These are phyloP conservation scores for Diloba caeruleocephala DNA, from an alignment of 2,888 invertebrate genomes.

Conservation along the genomic window DNA sequence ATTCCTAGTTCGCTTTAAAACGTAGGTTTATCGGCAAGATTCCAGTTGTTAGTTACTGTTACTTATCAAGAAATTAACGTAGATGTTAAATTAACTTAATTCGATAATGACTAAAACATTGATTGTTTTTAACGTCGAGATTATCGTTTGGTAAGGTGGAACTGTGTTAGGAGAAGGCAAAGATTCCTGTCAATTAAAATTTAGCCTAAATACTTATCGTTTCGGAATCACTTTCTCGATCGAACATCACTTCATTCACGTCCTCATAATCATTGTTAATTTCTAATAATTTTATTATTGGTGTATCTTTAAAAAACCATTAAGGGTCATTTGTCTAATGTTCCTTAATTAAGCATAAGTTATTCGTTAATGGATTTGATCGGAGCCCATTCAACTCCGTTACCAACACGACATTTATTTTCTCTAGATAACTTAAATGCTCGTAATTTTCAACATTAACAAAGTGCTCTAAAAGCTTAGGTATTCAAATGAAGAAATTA, in stretches of 20 bases:
- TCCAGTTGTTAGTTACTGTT: constrained; percentile 85
- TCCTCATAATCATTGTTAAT: constrained; percentile 50
- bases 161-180: constrained; percentile 80
- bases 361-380: constrained; percentile 71
- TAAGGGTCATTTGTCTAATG: constrained; percentile 58
- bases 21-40: constrained; percentile 86
- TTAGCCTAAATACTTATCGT: constrained; percentile 71
- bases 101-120: constrained; percentile 68
- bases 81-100: constrained; percentile 71
- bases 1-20: constrained; percentile 89
- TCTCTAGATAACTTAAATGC: constrained; percentile 63
- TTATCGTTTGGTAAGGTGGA: constrained; percentile 83
- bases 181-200: constrained; percentile 71
- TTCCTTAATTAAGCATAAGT: constrained; percentile 72
- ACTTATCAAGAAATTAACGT: constrained; percentile 78
- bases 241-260: constrained; percentile 37
- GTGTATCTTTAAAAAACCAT: constrained; percentile 56
- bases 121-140: constrained; percentile 71
- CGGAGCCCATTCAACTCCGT: constrained; percentile 58
- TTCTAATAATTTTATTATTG: constrained; percentile 60
- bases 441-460: constrained; percentile 66
- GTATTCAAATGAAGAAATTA: constrained; percentile 70
- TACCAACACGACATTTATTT: constrained; percentile 64
- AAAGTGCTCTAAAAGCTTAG: constrained; percentile 60
- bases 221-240: constrained; percentile 64